Evolutionary conservation across 2,797 vertebrate species (phyloP).

Genomic region (Halcyon smyrnensis): DNA sequence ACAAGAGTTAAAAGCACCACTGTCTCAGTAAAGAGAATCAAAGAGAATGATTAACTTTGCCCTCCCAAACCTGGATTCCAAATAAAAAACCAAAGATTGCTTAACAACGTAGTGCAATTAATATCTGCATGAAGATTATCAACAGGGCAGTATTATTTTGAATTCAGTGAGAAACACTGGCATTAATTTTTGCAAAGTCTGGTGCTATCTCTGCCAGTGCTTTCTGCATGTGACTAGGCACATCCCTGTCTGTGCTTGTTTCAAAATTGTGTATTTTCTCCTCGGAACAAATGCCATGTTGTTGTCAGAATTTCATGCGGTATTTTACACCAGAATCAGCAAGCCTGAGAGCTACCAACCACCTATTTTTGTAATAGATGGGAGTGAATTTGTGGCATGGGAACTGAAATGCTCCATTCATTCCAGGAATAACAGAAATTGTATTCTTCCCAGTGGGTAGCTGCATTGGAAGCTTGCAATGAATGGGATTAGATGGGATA

Average conservation of each 20-base stretch:
- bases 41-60: neutral
- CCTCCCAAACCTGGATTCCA: neutral
- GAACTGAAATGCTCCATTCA: neutral
- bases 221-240: neutral
- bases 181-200: neutral
- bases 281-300: neutral
- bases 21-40: neutral
- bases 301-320: neutral
- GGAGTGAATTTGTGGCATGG: neutral
- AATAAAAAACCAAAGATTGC: neutral
- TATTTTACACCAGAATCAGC: neutral
- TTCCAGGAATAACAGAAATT: conserved; percentile 27
- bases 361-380: neutral
- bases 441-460: conserved; percentile 25
- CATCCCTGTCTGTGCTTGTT: rapidly evolving
- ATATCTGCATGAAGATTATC: neutral
- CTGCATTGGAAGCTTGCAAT: conserved; percentile 38
- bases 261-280: neutral
- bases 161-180: neutral
- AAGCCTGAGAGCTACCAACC: neutral
- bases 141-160: neutral
- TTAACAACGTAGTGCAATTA: neutral
- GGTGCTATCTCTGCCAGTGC: neutral
- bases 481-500: conserved; percentile 64
- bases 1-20: neutral